A percentile compares a stretch with the other conserved stretches of the same genome.
These are phyloP conservation scores for Diaphora mendica DNA, from an alignment of 2,888 invertebrate species.

Conservation along the genomic window DNA sequence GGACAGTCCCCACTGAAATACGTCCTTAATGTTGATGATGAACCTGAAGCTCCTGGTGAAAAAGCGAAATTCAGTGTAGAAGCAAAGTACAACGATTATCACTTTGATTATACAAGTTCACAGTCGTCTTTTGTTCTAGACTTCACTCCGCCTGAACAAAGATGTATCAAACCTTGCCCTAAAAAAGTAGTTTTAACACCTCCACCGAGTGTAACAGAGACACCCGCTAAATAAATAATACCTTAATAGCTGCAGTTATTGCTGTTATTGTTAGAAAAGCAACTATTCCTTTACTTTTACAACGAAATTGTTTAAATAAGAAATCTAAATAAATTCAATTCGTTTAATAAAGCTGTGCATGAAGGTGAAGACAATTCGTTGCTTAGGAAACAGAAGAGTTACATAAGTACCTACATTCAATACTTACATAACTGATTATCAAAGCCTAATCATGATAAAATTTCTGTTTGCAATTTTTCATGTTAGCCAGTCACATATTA, in stretches of 20 bases:
- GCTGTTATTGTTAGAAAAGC: not conserved
- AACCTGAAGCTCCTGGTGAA: conserved; percentile 19
- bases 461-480: conserved; percentile 6
- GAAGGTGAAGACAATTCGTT: not conserved
- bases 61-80: conserved; percentile 73
- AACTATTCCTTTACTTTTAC: not conserved
- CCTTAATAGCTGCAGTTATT: not conserved
- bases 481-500: conserved; percentile 8
- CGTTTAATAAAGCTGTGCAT: not conserved
- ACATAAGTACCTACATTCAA: not conserved
- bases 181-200: conserved; percentile 57
- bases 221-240: not conserved
- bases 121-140: conserved; percentile 78
- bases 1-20: conserved; percentile 80
- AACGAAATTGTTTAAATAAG: not conserved
- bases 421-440: not conserved
- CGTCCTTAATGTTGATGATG: conserved; percentile 69
- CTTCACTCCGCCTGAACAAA: conserved; percentile 76
- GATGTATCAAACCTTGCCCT: conserved; percentile 68
- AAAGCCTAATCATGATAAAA: conserved; percentile 10
- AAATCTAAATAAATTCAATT: not conserved
- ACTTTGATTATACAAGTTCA: conserved; percentile 80
- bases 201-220: conserved; percentile 1
- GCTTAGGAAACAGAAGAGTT: not conserved
- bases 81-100: conserved; percentile 79